Conservation (phyloP, 1,140 invertebrate species). For the Frieseomelitta varia region DNA sequence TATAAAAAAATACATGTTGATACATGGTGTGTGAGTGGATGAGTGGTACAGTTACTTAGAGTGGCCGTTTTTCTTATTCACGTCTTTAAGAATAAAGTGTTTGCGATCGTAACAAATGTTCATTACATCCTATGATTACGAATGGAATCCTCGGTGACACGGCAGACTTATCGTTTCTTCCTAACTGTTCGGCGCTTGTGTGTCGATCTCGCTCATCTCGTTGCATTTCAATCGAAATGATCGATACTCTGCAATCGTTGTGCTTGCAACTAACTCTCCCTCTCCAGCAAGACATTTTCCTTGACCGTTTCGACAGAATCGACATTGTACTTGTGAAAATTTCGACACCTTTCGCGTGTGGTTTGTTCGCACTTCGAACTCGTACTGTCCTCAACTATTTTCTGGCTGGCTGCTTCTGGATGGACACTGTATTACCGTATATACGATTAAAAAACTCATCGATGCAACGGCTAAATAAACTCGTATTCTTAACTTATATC, state of each 20-base stretch:
- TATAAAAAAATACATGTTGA: constrained; percentile 80
- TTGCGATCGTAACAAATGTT: constrained; percentile 55
- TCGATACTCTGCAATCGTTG: constrained; percentile 49
- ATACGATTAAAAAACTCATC: constrained; percentile 45
- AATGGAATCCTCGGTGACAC: constrained; percentile 25
- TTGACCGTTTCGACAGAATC: constrained; percentile 58
- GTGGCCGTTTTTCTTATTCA: constrained; percentile 42
- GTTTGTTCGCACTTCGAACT: constrained; percentile 36
- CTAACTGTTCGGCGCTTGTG: constrained; percentile 23
- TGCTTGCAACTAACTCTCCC: constrained; percentile 41
- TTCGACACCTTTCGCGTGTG: constrained; percentile 2
- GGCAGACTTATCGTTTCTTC: constrained; percentile 19
- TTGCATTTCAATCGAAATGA: constrained; percentile 17
- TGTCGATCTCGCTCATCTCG: background rate
- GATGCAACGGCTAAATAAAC: constrained; percentile 47
- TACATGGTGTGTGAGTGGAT: constrained; percentile 72
- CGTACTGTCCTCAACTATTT: constrained; percentile 50
- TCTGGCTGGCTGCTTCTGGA: constrained; percentile 64
- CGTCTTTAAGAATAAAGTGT: constrained; percentile 51
- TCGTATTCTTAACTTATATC: constrained; percentile 25
- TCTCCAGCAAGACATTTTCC: constrained; percentile 19
- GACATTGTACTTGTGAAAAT: constrained; percentile 56
- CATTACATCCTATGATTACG: constrained; percentile 50
- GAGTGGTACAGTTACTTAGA: constrained; percentile 54
- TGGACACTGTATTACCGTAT: constrained; percentile 64